phyloP scores from a whole-genome alignment of 2,888 invertebrate genomes.

The Athalia cordata region DNA sequence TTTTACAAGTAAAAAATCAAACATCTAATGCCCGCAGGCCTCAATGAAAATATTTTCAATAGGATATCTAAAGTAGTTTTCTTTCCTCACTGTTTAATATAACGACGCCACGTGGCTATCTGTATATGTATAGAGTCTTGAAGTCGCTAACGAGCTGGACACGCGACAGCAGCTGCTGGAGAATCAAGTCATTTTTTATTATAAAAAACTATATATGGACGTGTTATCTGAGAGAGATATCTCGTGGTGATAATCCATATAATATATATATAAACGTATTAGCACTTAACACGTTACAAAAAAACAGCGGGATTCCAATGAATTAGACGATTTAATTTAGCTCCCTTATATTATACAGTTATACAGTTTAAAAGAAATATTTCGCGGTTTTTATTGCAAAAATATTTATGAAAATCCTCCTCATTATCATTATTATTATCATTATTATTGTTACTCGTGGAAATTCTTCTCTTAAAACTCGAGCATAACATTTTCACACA shows the following conservation, averaged over 20 bases:
- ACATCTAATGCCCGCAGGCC: no score
- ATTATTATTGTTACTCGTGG: not conserved
- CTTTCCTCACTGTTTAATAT: no score
- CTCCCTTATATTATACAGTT: not conserved
- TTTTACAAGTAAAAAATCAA: no score
- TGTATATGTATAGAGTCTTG: no score
- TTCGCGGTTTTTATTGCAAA: not conserved
- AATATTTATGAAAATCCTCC: not conserved
- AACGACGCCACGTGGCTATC: no score
- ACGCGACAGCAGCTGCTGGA: not conserved
- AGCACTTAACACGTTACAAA: not conserved
- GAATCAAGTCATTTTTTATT: not conserved
- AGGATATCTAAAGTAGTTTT: no score
- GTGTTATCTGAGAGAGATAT: not conserved
- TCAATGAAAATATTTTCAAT: no score
- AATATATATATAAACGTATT: not conserved
- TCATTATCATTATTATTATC: not conserved
- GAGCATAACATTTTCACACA: no score
- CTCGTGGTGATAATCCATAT: not conserved
- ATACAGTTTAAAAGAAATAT: not conserved
- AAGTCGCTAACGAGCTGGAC: not conserved
- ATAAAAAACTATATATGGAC: not conserved
- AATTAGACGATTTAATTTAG: not conserved
- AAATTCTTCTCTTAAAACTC: no score
- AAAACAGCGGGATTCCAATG: not conserved